phyloP scores from a whole-genome alignment of 1,140 invertebrate genomes.

The Caenorhabditis elegans region DNA sequence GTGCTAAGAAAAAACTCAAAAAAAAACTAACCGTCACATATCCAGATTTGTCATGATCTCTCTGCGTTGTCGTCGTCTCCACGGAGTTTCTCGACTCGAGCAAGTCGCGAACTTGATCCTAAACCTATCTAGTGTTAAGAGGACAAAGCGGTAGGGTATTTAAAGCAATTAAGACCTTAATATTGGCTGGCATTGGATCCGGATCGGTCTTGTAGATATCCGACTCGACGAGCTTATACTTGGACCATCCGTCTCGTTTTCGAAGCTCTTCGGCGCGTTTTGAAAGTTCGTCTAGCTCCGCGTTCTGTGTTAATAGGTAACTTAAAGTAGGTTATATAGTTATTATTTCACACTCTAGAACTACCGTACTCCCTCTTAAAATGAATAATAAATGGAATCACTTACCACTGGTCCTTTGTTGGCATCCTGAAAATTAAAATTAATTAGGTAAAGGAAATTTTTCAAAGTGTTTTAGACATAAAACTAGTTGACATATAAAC shows the following conservation, averaged over 20 bases:
- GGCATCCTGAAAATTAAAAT: slow-evolving; percentile 48
- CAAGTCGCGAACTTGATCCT: slow-evolving; percentile 59
- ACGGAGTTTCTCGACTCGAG: slow-evolving; percentile 52
- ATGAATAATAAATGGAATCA: slow-evolving; percentile 14
- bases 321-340: neutral
- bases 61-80: slow-evolving; percentile 47
- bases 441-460: too few relatives aligned
- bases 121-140: slow-evolving; percentile 32
- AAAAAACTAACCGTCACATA: slow-evolving; percentile 57
- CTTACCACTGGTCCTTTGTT: slow-evolving; percentile 56
- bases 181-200: slow-evolving; percentile 41
- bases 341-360: neutral
- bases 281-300: slow-evolving; percentile 41
- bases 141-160: neutral
- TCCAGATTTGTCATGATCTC: slow-evolving; percentile 54
- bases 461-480: neutral
- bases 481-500: neutral
- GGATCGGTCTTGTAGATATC: slow-evolving; percentile 58
- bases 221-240: slow-evolving; percentile 50
- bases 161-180: slow-evolving; percentile 34
- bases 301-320: slow-evolving; percentile 6
- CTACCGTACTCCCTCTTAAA: slow-evolving; percentile 8
- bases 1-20: too few relatives aligned
- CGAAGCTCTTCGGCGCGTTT: slow-evolving; percentile 43
- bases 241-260: slow-evolving; percentile 12